A percentile compares a stretch with the other conserved stretches of the same genome.
These are phyloP conservation scores for Albula glossodonta DNA, from an alignment of 2,113 vertebrate species.

Conservation along the genomic window DNA sequence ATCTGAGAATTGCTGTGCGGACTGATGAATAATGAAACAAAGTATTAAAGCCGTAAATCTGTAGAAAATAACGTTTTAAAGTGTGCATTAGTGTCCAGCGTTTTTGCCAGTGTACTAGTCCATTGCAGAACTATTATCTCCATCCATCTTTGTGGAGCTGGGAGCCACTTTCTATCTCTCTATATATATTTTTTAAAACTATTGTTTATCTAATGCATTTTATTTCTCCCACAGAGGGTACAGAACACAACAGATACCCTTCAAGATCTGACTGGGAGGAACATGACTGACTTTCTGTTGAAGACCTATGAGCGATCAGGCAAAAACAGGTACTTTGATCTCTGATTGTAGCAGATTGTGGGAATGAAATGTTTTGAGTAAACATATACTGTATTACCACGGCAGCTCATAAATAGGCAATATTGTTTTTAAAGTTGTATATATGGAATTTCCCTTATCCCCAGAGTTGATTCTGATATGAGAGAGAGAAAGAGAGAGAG, in stretches of 20 bases:
- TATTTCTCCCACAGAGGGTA: slow-evolving; percentile 52
- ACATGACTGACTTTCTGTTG: slow-evolving; percentile 89
- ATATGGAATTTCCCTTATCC: not conserved
- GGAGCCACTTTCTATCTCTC: not conserved
- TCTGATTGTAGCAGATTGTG: not conserved
- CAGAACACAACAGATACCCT: slow-evolving; percentile 82
- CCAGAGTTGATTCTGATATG: not conserved
- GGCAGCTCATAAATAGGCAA: not conserved
- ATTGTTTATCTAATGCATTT: not conserved
- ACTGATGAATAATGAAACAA: slow-evolving; percentile 2
- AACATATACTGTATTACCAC: not conserved
- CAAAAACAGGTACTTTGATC: slow-evolving; percentile 63
- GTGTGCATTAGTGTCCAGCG: not conserved
- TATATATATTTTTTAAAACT: no score
- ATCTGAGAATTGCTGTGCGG: not conserved
- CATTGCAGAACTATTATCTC: not conserved
- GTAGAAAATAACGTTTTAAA: not conserved
- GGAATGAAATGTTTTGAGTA: not conserved
- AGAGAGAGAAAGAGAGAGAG: no score
- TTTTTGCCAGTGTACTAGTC: not conserved
- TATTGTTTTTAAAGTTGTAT: not conserved
- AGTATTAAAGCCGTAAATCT: not conserved
- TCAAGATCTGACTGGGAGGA: slow-evolving; percentile 83
- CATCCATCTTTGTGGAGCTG: not conserved
- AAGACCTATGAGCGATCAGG: slow-evolving; percentile 80